Evolutionary conservation across 2,888 invertebrate genomes (phyloP).

Genomic region (Bellardia pandia): DNA sequence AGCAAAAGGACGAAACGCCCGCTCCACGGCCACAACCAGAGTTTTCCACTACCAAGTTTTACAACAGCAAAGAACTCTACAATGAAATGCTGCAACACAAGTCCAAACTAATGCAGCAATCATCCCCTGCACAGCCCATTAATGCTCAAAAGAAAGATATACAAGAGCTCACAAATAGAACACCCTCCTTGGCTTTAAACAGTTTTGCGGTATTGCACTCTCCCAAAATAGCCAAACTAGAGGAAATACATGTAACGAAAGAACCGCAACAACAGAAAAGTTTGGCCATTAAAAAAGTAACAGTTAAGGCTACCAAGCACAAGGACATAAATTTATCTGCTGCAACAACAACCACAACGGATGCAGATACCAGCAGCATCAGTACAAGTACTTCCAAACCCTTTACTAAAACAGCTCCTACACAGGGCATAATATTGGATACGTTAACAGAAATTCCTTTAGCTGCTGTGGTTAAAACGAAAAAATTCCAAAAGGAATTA

Average conservation of each 20-base stretch:
- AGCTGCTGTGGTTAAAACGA: slow-evolving; percentile 70
- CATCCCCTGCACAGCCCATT: background rate
- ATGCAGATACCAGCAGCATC: background rate
- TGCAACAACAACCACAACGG: background rate
- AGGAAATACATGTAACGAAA: slow-evolving; percentile 69
- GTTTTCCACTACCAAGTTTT: slow-evolving; percentile 84
- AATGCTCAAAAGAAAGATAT: slow-evolving; percentile 36
- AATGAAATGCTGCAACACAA: slow-evolving; percentile 83
- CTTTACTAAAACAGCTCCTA: slow-evolving; percentile 13
- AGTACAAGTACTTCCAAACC: slow-evolving; percentile 46
- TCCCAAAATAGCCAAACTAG: slow-evolving; percentile 70
- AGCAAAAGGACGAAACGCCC: slow-evolving; percentile 26
- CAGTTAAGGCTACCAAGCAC: slow-evolving; percentile 65
- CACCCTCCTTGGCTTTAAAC: slow-evolving; percentile 60
- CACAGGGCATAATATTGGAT: slow-evolving; percentile 22
- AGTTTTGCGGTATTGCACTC: slow-evolving; percentile 73
- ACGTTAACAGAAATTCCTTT: slow-evolving; percentile 66
- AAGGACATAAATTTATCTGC: background rate
- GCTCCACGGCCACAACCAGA: slow-evolving; percentile 79
- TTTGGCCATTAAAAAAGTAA: slow-evolving; percentile 70
- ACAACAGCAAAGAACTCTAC: slow-evolving; percentile 84
- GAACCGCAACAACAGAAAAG: slow-evolving; percentile 60
- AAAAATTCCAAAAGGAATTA: slow-evolving; percentile 80
- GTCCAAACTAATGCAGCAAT: slow-evolving; percentile 75
- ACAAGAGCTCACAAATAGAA: slow-evolving; percentile 25